Evolutionary conservation across 2,113 vertebrate species (phyloP).

Genomic region (Lepus europaeus): DNA sequence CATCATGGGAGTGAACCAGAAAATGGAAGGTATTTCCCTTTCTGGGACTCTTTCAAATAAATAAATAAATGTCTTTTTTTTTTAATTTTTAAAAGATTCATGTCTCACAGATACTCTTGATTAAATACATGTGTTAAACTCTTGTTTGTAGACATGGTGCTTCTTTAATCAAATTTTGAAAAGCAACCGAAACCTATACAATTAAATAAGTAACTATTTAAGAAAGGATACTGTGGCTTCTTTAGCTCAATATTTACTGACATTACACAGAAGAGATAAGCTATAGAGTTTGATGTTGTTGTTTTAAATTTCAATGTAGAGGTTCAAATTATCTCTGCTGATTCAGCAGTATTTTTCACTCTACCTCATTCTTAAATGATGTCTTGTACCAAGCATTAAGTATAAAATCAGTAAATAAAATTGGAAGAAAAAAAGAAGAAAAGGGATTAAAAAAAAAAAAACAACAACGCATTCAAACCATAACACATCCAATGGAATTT

Average conservation of each 20-base stretch:
- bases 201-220: neutral
- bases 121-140: neutral
- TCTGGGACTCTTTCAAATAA: no score
- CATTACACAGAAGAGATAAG: neutral
- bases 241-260: neutral
- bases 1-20: no score
- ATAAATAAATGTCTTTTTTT: no score
- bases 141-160: neutral
- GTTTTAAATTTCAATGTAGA: constrained; percentile 20
- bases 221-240: neutral
- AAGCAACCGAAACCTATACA: neutral
- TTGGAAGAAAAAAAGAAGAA: neutral
- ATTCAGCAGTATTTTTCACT: neutral
- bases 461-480: neutral
- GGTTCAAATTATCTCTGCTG: neutral
- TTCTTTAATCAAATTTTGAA: constrained; percentile 23
- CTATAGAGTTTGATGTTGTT: neutral
- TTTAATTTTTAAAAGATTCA: neutral
- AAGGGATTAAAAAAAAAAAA: neutral
- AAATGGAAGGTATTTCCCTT: no score
- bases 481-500: neutral
- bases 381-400: neutral
- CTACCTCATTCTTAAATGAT: neutral
- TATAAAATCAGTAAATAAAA: constrained; percentile 19
- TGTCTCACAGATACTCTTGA: neutral